Base-by-base conservation (phyloP, 2,797 vertebrate genomes). In the Enteromius argenteus region DNA sequence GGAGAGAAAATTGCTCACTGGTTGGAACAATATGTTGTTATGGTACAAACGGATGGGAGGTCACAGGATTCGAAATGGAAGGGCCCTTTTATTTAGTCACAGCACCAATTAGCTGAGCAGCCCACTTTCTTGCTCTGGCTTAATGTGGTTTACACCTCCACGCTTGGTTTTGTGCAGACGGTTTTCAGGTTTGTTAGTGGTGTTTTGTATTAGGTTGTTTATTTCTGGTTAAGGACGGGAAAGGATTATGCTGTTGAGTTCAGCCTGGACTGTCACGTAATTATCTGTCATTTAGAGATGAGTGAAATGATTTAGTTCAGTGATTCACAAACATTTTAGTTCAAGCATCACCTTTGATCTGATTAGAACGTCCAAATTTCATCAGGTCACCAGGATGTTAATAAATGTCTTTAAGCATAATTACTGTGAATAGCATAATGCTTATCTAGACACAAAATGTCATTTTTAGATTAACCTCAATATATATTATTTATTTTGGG, bases 21-120 rank as follows among this genome's bases (percentile, higher is more conserved):
- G 62, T 80, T 42, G 11, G 68, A 86, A 79, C 82, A 84, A 62
- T 84, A 49, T 72, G 77, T 86, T 81, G 46, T 80, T 83, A 84
- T 84, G 37, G 35, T 64, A 68, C 78, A 73, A 84, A 84, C 53
- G 17, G 49, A 60, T 66, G 66, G 23, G 9, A 86, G 85, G 81
- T 72, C 73, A 78, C 44, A 14, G 56, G 46, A 53, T 53, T 78
- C n/a, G 4, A 76, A 71, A 85, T 67, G 35, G 42, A 62, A 39
- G 32, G 46, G 21, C 10, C 2, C 49, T 81, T 69, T 71, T 67
- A 69, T 84, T 69, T 69, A 27, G 49, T 78, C 49, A 71, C 49
- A 42, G 39, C 27, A 37, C 60, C 73, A 78, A 69, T 84, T 83
- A 83, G 44, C 0, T 39, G 2, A 39, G 39, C 69, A 74, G 19